Conservation (phyloP, 2,888 invertebrate species). For the Smittia aterrima region DNA sequence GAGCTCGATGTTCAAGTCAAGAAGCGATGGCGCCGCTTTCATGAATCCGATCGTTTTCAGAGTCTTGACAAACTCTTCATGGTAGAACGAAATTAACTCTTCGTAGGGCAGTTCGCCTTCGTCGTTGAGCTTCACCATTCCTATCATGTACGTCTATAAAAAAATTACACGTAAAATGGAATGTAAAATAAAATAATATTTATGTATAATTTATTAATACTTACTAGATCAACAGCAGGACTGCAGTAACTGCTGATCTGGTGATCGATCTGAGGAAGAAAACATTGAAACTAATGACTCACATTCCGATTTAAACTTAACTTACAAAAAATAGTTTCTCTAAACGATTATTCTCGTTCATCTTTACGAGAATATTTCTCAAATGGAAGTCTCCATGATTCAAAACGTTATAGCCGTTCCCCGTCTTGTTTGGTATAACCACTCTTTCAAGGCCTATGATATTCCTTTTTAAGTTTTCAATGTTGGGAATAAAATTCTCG, state of each 20-base stretch:
- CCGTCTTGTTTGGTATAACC: not conserved
- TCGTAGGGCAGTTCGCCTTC: conserved; percentile 5
- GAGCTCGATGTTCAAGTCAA: conserved; percentile 42
- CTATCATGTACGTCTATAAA: conserved; percentile 34
- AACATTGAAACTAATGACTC: not conserved
- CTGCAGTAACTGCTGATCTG: conserved; percentile 42
- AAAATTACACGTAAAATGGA: too few species aligned
- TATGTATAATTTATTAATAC: too few species aligned
- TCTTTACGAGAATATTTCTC: conserved; percentile 53
- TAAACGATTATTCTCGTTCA: conserved; percentile 46
- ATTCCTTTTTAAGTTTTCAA: too few species aligned
- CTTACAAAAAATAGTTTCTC: not conserved
- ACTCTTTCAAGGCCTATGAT: too few species aligned
- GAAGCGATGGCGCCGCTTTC: conserved; percentile 33
- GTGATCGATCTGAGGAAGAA: conserved; percentile 43
- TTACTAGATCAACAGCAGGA: conserved; percentile 43
- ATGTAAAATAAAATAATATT: too few species aligned
- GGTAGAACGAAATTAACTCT: conserved; percentile 42
- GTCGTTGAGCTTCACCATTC: conserved; percentile 30
- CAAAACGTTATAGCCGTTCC: conserved; percentile 48
- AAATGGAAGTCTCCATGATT: conserved; percentile 54
- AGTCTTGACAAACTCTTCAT: conserved; percentile 40
- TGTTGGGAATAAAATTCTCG: not conserved
- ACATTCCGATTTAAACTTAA: too few species aligned
- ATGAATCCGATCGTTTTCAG: conserved; percentile 41